A percentile compares a stretch with the other conserved stretches of the same genome.
phyloP scores from a whole-genome alignment of 2,113 vertebrate genomes.

The Takifugu bimaculatus region DNA sequence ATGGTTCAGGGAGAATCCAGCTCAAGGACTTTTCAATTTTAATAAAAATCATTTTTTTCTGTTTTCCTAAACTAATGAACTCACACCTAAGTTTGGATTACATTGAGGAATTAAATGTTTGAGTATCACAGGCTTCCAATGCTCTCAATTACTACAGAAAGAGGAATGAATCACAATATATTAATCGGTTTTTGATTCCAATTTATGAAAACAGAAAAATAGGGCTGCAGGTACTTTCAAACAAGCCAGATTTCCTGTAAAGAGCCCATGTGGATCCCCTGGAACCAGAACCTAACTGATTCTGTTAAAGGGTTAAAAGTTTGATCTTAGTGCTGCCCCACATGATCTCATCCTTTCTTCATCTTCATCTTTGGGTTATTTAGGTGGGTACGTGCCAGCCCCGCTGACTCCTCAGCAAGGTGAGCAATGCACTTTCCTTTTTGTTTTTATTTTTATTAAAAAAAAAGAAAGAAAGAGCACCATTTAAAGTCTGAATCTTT shows the following conservation, averaged over 20 bases:
- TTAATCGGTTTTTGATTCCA: not conserved
- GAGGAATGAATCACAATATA: not conserved
- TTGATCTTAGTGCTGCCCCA: constrained; percentile 7
- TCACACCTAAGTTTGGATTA: constrained; percentile 13
- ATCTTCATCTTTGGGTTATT: constrained; percentile 13
- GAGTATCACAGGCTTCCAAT: not conserved
- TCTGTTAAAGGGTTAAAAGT: constrained; percentile 6
- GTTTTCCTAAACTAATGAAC: not conserved
- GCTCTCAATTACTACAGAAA: constrained; percentile 3
- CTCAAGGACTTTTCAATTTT: constrained; percentile 24
- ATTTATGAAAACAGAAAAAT: not conserved
- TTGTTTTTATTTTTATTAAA: no score
- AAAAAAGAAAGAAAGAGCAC: no score
- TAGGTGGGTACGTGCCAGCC: constrained; percentile 68
- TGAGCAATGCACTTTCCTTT: constrained; percentile 23
- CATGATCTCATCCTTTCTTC: constrained; percentile 16
- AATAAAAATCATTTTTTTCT: not conserved
- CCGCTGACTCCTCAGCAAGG: constrained; percentile 75
- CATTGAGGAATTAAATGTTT: not conserved
- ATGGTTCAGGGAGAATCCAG: not conserved
- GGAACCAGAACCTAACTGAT: constrained; percentile 12
- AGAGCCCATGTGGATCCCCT: constrained; percentile 13
- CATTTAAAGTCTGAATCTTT: no score
- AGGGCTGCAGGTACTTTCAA: not conserved
- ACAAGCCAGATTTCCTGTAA: not conserved